These are phyloP conservation scores for Geopemphigus sp. DNA, from an alignment of 1,140 invertebrate genomes.

Conservation along the genomic window DNA sequence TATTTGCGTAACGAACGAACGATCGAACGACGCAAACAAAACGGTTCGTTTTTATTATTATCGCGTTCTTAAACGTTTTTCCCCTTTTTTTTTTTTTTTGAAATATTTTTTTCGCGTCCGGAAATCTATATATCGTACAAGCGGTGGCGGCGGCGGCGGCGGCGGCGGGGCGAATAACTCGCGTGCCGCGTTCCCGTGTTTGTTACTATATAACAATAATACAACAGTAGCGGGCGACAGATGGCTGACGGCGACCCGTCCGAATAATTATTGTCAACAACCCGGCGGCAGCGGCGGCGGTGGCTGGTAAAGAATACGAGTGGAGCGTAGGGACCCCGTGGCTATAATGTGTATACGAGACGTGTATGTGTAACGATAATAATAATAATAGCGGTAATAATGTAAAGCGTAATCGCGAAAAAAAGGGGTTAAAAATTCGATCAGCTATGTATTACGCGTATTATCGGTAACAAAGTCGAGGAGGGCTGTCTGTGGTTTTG, in stretches of 20 bases:
- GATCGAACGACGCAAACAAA: slow-evolving; percentile 27
- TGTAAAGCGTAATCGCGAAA: neutral
- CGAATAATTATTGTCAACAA: slow-evolving; percentile 49
- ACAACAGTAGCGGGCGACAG: slow-evolving; percentile 10
- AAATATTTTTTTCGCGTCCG: neutral
- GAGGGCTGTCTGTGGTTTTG: slow-evolving; percentile 23
- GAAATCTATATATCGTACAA: slow-evolving; percentile 1
- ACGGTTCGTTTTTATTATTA: slow-evolving; percentile 31
- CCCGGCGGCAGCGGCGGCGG: slow-evolving; percentile 23
- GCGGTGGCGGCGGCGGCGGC: too few species aligned
- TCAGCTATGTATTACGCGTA: neutral
- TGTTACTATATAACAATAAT: slow-evolving; percentile 13
- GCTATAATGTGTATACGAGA: too few species aligned
- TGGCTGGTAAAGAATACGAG: slow-evolving; percentile 34
- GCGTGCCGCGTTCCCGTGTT: slow-evolving; percentile 17
- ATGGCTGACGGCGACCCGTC: slow-evolving; percentile 35
- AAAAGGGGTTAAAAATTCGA: slow-evolving; percentile 48
- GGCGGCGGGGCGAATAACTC: neutral
- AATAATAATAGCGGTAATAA: slow-evolving; percentile 44
- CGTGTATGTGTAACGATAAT: slow-evolving; percentile 20
- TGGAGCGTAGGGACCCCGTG: too few species aligned
- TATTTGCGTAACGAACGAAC: slow-evolving; percentile 7
- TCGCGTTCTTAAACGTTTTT: neutral
- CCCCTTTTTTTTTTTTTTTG: neutral
- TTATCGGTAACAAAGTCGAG: neutral